Evolutionary conservation across 2,113 vertebrate species (phyloP).

Genomic region (Catharus minimus): DNA sequence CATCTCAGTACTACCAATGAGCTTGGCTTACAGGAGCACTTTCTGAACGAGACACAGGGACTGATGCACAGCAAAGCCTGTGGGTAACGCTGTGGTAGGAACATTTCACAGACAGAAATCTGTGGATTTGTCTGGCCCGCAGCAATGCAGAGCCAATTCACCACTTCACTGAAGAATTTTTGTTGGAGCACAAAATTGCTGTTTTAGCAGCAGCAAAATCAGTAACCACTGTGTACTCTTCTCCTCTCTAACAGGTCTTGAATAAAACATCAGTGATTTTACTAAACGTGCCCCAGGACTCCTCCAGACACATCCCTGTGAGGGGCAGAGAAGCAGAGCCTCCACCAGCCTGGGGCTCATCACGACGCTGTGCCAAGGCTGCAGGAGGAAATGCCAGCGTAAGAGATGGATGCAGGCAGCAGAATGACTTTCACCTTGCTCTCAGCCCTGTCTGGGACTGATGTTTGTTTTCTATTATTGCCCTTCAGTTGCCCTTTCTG

Average conservation of each 20-base stretch:
- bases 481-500: background rate
- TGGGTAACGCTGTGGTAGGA: background rate
- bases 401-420: background rate
- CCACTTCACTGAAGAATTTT: fast-evolving
- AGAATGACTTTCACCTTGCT: background rate
- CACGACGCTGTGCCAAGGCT: fast-evolving
- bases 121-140: background rate
- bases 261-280: conserved; percentile 37
- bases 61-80: background rate
- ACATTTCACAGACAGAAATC: background rate
- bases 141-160: background rate
- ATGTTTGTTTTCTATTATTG: background rate
- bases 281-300: background rate
- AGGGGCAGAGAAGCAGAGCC: background rate
- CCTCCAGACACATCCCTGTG: background rate
- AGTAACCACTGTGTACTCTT: background rate
- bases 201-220: background rate
- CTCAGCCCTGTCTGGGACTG: background rate
- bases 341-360: background rate
- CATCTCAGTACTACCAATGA: background rate
- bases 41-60: background rate
- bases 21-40: background rate
- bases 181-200: background rate
- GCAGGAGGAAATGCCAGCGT: background rate
- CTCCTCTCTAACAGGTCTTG: background rate